Base-by-base conservation (phyloP, 2,113 vertebrate genomes). In the Phyllopteryx taeniolatus region DNA sequence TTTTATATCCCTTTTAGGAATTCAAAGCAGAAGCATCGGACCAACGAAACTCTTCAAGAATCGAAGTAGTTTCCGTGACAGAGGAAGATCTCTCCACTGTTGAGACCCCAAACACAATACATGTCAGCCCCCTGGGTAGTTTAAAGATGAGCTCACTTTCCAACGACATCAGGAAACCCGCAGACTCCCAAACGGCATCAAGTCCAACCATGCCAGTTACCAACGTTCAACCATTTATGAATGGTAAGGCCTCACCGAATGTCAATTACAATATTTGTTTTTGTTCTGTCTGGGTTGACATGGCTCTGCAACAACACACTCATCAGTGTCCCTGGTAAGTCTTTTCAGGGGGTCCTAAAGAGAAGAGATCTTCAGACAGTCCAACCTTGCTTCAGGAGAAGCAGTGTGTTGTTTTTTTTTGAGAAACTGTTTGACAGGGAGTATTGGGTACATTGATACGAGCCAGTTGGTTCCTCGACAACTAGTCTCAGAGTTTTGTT, bases 221-320 rank as follows among this genome's bases (percentile, higher is more conserved):
- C 71, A 94, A 93, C 81, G 91, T 93, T 74, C 92, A 93, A 71
- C 90, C 93, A 6, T 92, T 94, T 47, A 63, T 90, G 1, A 69
- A 70, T 20, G 93, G 93, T 93, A 85, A 88, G 76, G 35, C n/a
- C 12, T 14, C 2, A 15, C 15, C 13, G 10, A 51, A 31, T 51
- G 14, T 10, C 39, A 64, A 64, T n/a, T 15, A 27, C 5, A 31
- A 27, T n/a, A n/a, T 4, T 17, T 8, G 33, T 43, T 22, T 57
- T 57, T 6, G 8, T 5, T 17, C 35, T 39, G 35, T 39, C 35
- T 39, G 3, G 35, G 35, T 39, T 39, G 35, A 39, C 35, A 6
- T 39, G 27, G 27, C 35, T 39, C 6, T 39, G 35, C 49, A 51
- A 51, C 49, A 51, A 51, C 49, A 51, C 35, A 6, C 6, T 39